These are phyloP conservation scores for Agapornis canus DNA, from an alignment of 2,797 vertebrate species.

Conservation along the genomic window DNA sequence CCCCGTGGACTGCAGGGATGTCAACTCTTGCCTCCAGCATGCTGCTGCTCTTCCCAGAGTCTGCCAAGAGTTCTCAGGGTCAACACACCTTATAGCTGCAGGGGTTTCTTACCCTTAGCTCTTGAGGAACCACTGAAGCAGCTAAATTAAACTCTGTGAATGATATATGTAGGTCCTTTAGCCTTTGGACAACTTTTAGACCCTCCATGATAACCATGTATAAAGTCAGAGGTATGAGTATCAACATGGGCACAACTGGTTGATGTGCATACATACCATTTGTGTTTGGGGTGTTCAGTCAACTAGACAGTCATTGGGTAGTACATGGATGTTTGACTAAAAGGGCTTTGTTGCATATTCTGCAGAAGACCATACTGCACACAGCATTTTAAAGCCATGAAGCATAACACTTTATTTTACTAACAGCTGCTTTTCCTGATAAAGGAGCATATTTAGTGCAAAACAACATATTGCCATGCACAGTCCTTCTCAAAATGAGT, in stretches of 20 bases:
- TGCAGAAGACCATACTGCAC: not conserved
- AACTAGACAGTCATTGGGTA: not conserved
- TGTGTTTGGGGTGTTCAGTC: not conserved
- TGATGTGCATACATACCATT: too few species aligned
- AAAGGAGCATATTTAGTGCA: not conserved
- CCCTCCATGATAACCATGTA: not conserved
- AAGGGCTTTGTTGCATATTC: not conserved
- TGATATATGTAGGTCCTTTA: not conserved
- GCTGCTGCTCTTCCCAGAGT: not conserved
- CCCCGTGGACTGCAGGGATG: not conserved
- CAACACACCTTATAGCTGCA: not conserved
- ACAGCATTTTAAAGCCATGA: not conserved
- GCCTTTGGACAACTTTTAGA: not conserved
- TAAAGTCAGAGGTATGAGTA: not conserved
- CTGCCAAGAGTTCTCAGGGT: not conserved
- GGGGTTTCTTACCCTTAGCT: not conserved
- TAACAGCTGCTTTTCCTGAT: not conserved
- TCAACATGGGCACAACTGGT: not conserved
- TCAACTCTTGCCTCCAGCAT: not conserved
- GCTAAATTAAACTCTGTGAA: not conserved
- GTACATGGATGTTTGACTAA: not conserved
- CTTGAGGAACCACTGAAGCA: not conserved
- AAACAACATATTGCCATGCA: not conserved
- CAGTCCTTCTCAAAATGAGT: not conserved
- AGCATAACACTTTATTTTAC: not conserved